Base-by-base conservation (phyloP, 2,113 vertebrate species). In the Aegotheles bennettii region DNA sequence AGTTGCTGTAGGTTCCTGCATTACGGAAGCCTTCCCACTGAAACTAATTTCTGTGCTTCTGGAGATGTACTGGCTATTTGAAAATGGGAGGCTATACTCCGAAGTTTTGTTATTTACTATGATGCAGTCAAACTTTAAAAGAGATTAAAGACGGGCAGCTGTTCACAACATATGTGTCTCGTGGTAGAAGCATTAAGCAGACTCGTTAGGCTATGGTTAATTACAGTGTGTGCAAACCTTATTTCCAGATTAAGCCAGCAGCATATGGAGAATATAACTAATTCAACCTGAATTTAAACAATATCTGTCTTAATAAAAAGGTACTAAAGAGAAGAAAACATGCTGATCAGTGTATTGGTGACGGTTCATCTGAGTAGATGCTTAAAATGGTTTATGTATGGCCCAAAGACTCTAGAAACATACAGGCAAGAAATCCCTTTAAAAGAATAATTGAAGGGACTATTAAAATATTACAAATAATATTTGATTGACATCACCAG, bases 141-240 rank as follows among this genome's bases (percentile, higher is more conserved):
- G 45, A 86, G 67, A 80, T 93, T 87, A 38, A 84, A 87, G 84
- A 47, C 3, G 4, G 63, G 29, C 93, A 94, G 68, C 87, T 93
- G 71, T 67, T 92, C 50, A 43, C 75, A 80, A 36, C 63, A 51
- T 40, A 36, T 50, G n/a, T 65, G 31, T 68, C 69, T 65, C 1
- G 0, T 51, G 14, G 26, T 31, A 75, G 75, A 85, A 69, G 38
- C 75, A 77, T 74, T 90, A 93, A 42, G 38, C 45, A 83, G 38
- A 36, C 10, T 88, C 0, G 0, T 91, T 85, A 83, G 47, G 33
- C 33, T 70, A 19, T 28, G 73, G 53, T 18, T 85, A 91, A 83
- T 77, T 78, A 63, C 71, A 94, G 16, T 2, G 0, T 54, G 18
- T 67, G 51, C 54, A 94, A 74, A 91, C 35, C 80, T 65, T 65